Base-by-base conservation (phyloP, 2,888 invertebrate species). In the Epinotia ramella region DNA sequence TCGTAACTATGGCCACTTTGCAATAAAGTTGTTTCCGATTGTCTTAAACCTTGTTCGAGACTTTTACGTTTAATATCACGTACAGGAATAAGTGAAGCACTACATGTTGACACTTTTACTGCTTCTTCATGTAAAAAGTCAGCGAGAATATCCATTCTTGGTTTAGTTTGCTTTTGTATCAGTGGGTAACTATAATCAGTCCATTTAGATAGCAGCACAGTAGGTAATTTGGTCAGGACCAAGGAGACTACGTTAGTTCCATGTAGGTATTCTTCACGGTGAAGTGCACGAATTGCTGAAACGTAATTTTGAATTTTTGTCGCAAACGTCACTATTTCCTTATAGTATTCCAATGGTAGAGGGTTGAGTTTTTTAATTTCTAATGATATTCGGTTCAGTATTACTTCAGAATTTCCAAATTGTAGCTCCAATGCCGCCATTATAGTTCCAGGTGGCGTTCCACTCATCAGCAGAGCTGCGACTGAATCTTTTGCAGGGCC, bases 331-430 rank as follows among this genome's bases (percentile, higher is more conserved):
- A 69, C 44, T 9, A 69, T 69, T 0, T 69, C 68, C 46, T 24
- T 69, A 11, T 69, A 59, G 40, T 69, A 69, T 24, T 69, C 68
- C 12, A 11, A 20, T 13, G 80, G 33, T 57, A 82, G 4, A 0
- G 78, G 73, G 16, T 59, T 76, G 11, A 82, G 20, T 70, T 78
- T 83, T 33, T 78, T 76, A 0, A 82, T 57, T n/a, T 81, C 79
- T n/a, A 66, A 49, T 11, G 73, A 18, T 28, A 83, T 79, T 40
- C 72, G 71, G 0, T 53, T 59, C 11, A 83, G 59, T 13, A 82
- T 81, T 13, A 57, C 7, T n/a, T 83, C 81, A 5, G 81, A 80
- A 28, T 80, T 79, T 1, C 82, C 81, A 73, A 80, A 83, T n/a
- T 71, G 78, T 49, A 83, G 64, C 65, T 80, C 78, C 9, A 82